Evolutionary conservation across 2,113 vertebrate genomes (phyloP).

Genomic region (Aythya baeri): DNA sequence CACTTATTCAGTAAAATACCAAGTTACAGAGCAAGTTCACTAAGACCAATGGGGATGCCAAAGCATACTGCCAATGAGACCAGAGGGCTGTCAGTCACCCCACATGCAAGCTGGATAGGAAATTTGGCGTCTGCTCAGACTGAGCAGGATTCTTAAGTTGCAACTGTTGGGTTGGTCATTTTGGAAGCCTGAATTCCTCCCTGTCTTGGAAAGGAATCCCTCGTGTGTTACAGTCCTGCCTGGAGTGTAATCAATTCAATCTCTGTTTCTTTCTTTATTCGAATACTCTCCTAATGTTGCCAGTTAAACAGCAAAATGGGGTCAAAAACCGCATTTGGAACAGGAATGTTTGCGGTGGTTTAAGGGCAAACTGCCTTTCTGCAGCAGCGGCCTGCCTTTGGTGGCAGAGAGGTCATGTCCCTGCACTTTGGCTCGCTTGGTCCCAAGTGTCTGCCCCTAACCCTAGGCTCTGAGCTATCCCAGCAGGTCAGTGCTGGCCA

Average conservation of each 20-base stretch:
- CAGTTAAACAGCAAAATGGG: not conserved
- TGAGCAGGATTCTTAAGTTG: not conserved
- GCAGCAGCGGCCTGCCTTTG: not conserved
- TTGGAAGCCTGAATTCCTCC: not conserved
- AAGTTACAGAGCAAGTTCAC: not conserved
- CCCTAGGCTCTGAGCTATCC: not conserved
- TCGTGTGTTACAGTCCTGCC: fast-evolving
- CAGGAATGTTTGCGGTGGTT: not conserved
- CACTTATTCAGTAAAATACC: not conserved
- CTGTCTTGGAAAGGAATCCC: not conserved
- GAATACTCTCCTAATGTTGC: not conserved
- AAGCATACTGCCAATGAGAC: not conserved
- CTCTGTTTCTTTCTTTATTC: not conserved
- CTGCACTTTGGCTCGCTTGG: not conserved
- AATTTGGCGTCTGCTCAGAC: not conserved
- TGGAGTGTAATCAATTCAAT: no score
- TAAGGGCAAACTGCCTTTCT: not conserved
- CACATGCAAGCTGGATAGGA: fast-evolving
- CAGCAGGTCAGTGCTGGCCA: not conserved
- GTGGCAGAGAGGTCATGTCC: not conserved
- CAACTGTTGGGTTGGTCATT: not conserved
- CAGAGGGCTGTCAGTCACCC: not conserved
- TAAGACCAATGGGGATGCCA: not conserved
- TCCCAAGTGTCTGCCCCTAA: not conserved
- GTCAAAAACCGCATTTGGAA: not conserved